These are phyloP conservation scores for Ciconia stormi DNA, from an alignment of 2,113 vertebrate genomes.

Conservation along the genomic window DNA sequence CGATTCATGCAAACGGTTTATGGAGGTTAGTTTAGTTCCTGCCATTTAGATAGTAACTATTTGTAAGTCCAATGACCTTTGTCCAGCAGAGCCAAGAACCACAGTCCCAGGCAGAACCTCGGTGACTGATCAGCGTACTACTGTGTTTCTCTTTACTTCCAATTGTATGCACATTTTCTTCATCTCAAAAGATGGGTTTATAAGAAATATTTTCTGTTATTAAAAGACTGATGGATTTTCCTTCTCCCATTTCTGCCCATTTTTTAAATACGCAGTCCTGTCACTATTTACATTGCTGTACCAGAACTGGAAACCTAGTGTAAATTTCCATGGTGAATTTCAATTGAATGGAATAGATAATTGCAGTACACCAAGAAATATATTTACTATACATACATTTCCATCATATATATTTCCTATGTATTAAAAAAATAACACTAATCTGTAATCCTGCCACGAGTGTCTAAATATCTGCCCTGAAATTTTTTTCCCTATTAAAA, in stretches of 20 bases:
- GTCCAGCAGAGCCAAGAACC: neutral
- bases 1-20: neutral
- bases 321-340: conserved; percentile 16
- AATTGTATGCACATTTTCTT: neutral
- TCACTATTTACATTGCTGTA: neutral
- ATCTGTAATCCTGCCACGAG: neutral
- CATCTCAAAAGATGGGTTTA: neutral
- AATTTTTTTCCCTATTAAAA: neutral
- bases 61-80: conserved; percentile 25
- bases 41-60: neutral
- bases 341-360: conserved; percentile 28
- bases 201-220: neutral
- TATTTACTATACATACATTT: neutral
- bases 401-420: neutral
- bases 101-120: neutral
- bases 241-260: neutral
- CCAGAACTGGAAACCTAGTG: conserved; percentile 31
- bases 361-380: neutral
- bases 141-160: neutral
- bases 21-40: neutral
- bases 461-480: neutral
- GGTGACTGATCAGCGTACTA: neutral
- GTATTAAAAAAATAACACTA: neutral
- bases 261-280: neutral
- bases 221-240: conserved; percentile 2